Evolutionary conservation across 2,888 invertebrate species (phyloP).

Genomic region (Plusia festucae): DNA sequence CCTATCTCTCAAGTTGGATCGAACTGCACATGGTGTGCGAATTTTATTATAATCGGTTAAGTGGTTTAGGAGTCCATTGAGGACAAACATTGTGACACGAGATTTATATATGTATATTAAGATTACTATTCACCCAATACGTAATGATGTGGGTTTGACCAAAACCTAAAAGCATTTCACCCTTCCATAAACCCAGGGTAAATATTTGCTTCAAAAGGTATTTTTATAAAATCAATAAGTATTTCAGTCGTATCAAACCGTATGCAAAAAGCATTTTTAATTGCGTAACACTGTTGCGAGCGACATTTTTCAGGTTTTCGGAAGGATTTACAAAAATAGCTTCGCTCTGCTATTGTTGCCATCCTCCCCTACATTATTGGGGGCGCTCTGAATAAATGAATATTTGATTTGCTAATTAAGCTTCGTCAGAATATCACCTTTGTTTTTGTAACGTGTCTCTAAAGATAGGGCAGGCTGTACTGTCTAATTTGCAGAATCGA

Average conservation of each 20-base stretch:
- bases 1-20: too few species aligned
- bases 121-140: too few species aligned
- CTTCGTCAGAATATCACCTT: constrained; percentile 64
- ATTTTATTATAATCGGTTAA: too few species aligned
- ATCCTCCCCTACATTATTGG: constrained; percentile 66
- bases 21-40: too few species aligned
- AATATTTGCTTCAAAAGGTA: too few species aligned
- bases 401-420: constrained; percentile 84
- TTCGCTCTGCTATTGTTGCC: constrained; percentile 52
- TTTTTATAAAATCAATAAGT: too few species aligned
- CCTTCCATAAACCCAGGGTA: too few species aligned
- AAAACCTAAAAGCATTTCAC: too few species aligned
- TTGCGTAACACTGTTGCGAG: constrained; percentile 27
- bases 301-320: constrained; percentile 37
- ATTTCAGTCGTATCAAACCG: background rate
- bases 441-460: constrained; percentile 55
- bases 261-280: constrained; percentile 9
- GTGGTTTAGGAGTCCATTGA: too few species aligned
- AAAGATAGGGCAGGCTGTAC: constrained; percentile 44
- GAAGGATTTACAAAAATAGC: constrained; percentile 44
- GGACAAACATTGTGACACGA: too few species aligned
- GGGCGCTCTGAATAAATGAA: constrained; percentile 82
- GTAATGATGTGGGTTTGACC: too few species aligned
- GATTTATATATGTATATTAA: too few species aligned
- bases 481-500: constrained; percentile 35